phyloP scores from a whole-genome alignment of 1,140 invertebrate genomes.

The Macrotrachela quadricornifera region DNA sequence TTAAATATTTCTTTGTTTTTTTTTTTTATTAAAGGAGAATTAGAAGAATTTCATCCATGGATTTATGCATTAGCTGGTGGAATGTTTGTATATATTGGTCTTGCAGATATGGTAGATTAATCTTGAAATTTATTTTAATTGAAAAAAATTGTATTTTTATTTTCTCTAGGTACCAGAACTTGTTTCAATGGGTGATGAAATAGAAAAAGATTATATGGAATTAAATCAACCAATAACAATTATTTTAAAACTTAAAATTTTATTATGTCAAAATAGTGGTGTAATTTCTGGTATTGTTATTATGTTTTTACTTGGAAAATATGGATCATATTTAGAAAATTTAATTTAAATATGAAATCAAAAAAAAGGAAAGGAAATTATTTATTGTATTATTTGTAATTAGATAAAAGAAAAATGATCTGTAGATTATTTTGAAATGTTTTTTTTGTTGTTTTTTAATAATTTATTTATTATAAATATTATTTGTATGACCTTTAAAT shows the following conservation, averaged over 20 bases:
- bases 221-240: neutral
- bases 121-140: slow-evolving; percentile 6
- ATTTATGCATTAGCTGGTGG: slow-evolving; percentile 42
- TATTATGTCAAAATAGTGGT: slow-evolving; percentile 4
- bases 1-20: too few species aligned
- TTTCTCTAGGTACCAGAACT: neutral
- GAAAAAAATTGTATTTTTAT: neutral
- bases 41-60: slow-evolving; percentile 34
- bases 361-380: too few species aligned
- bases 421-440: too few species aligned
- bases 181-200: neutral
- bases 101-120: slow-evolving; percentile 40
- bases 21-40: too few species aligned
- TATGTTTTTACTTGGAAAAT: neutral
- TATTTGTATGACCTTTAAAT: too few species aligned
- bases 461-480: too few species aligned
- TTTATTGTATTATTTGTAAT: too few species aligned
- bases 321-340: too few species aligned
- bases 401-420: too few species aligned
- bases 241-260: neutral
- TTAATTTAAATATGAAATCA: too few species aligned
- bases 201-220: slow-evolving; percentile 1
- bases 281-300: neutral
- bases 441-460: too few species aligned
- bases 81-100: slow-evolving; percentile 44